phyloP scores from a whole-genome alignment of 2,797 vertebrate genomes.

The Loriculus beryllinus region DNA sequence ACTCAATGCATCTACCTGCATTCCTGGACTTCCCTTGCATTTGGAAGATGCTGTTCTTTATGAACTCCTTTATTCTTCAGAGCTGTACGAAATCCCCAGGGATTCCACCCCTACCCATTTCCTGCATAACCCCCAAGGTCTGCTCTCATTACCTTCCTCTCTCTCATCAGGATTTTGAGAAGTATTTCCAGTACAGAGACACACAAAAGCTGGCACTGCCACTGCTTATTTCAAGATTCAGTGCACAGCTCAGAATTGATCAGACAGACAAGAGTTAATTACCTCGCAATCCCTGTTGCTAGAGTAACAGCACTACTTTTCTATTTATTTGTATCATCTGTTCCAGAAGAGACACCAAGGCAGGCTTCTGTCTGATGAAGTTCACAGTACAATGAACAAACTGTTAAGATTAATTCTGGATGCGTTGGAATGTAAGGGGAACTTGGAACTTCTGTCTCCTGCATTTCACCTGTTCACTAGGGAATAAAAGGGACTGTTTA shows the following conservation, averaged over 20 bases:
- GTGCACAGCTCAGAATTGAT: neutral
- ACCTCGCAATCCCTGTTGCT: constrained; percentile 19
- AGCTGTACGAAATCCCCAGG: neutral
- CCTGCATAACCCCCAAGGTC: neutral
- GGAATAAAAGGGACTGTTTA: neutral
- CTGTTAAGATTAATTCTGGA: neutral
- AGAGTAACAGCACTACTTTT: constrained; percentile 33
- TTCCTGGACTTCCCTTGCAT: neutral
- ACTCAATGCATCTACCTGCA: neutral
- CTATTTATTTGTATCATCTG: constrained; percentile 29
- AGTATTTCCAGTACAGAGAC: neutral
- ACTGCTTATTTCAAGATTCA: neutral
- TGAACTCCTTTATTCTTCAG: neutral
- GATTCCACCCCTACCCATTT: neutral
- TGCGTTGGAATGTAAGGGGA: neutral
- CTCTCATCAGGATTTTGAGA: neutral
- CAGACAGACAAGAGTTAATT: constrained; percentile 17
- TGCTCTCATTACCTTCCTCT: neutral
- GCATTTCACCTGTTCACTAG: constrained; percentile 5
- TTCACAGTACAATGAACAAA: constrained; percentile 1
- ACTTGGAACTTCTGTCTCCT: neutral
- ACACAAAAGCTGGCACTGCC: neutral
- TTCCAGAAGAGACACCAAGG: constrained; percentile 14
- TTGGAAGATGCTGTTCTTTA: neutral
- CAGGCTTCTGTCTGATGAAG: constrained; percentile 2